Evolutionary conservation across 2,888 invertebrate species (phyloP), one percentile per base, ranked within the genome.

Genomic region (Parnassius smintheus): DNA sequence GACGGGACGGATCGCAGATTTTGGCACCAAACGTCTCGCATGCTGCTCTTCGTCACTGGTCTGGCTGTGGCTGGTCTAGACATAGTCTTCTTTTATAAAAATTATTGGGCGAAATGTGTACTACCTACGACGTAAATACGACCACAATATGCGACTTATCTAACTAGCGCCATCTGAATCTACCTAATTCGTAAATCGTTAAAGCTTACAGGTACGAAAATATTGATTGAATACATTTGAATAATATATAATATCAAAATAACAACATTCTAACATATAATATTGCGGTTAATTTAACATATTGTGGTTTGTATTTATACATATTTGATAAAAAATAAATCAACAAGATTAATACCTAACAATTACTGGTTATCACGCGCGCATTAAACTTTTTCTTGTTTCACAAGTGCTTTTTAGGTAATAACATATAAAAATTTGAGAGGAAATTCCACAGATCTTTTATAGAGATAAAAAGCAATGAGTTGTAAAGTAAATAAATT

Each of bases 321-420:
- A 51, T 35, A 12, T 11, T 45, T 18, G 63, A 63, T 63, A 63
- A 59, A 63, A 61, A 63, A 62, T 50, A 62, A 63, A 63, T 59
- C 63, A 63, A 59, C 56, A 51, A 63, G 59, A 59, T 63, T 63
- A 63, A 63, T 63, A n/a, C n/a, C n/a, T n/a, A 63, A 63, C 63
- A 63, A 63, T 59, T 63, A 63, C 52, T 50, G 52, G 50, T 63
- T 63, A 63, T 63, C 63, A 63, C 45, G 52, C n/a, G 59, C 56
- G 59, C 63, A 55, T 63, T 63, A 63, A 55, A 59, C n/a, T 59
- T 35, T 59, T 62, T 63, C 59, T 59, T 59, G 59, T 63, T 62
- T 59, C 63, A 63, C 63, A 59, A 63, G 59, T 56, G 63, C 63
- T 59, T 63, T 59, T 63, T 63, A 62, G 56, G 48, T 49, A 59